These are phyloP conservation scores for Proisotoma minuta DNA, from an alignment of 2,888 invertebrate species.

Conservation along the genomic window DNA sequence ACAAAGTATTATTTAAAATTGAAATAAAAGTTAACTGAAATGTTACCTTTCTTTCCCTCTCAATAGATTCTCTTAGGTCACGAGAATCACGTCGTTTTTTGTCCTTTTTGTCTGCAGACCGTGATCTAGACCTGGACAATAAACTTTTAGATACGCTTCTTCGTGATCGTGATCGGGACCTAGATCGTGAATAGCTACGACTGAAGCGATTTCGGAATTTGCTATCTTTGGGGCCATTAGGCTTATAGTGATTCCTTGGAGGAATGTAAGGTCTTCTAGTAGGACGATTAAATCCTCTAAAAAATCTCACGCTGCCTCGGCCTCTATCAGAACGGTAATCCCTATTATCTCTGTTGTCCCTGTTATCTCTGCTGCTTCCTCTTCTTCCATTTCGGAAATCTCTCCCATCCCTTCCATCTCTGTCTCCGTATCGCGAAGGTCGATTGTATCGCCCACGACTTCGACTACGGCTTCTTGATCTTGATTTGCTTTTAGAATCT, in stretches of 20 bases:
- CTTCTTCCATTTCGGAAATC: slow-evolving; percentile 14
- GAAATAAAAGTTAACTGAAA: no score
- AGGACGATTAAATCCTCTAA: slow-evolving; percentile 24
- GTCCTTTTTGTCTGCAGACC: slow-evolving; percentile 12
- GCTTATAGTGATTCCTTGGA: not conserved
- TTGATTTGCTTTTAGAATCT: slow-evolving; percentile 21
- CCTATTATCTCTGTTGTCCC: slow-evolving; percentile 5
- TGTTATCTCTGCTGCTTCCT: not conserved
- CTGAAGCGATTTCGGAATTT: slow-evolving; percentile 36
- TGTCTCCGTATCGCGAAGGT: not conserved
- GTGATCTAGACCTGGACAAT: slow-evolving; percentile 20
- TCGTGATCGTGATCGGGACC: slow-evolving; percentile 7
- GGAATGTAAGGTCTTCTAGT: slow-evolving; percentile 19
- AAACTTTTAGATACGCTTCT: not conserved
- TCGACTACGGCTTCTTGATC: slow-evolving; percentile 24
- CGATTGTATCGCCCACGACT: slow-evolving; percentile 10
- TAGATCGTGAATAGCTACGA: slow-evolving; percentile 26
- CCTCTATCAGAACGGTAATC: slow-evolving; percentile 17
- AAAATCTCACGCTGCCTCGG: slow-evolving; percentile 24
- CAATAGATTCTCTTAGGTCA: slow-evolving; percentile 7
- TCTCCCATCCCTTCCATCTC: not conserved
- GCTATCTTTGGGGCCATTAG: slow-evolving; percentile 17
- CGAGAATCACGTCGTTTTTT: not conserved
- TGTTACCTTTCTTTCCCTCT: slow-evolving; percentile 9
- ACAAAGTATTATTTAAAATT: no score